Evolutionary conservation across 2,113 vertebrate genomes (phyloP), one percentile per base, ranked within the genome.

Genomic region (Sturnira hondurensis): DNA sequence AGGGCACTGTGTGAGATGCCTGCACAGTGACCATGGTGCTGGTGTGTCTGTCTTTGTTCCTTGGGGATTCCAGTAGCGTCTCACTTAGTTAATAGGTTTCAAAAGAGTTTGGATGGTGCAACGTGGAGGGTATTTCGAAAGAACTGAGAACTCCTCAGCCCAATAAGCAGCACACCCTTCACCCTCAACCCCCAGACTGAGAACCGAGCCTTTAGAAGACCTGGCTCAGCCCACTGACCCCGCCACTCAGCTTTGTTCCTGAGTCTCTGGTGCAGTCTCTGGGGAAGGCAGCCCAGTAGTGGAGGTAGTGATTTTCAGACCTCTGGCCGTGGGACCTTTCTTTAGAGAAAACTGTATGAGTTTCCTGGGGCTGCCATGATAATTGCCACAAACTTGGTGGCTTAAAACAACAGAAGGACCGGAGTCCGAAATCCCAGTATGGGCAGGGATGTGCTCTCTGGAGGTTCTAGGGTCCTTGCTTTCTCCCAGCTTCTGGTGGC

Each of bases 371-470:
- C 36, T 52, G 12, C 31, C 76, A 31, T 67, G 17, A 28, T 33
- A 36, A 73, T 47, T 16, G 15, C 14, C 20, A 8, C n/a, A 19
- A 1, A 38, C 11, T 67, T 45, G 19, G n/a, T 28, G 31, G 68
- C 70, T 50, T 33, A 61, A 28, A 61, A 61, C 26, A 28, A 13
- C 26, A 13, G 58, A 28, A 61, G 50, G 33, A 14, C 65, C 80
- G 1, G 74, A n/a, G n/a, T 70, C 43, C 9, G 8, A 70, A 63
- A 20, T 41, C 43, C 68, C 50, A 33, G 33, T 58, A 36, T 15
- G 7, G 38, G 28, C 3, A 13, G 5, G 41, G 26, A 22, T 0
- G 0, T 0, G 0, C 58, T 50, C n/a, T 45, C 45, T 22, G 10
- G 7, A 22, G 11, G 1, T 26, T 28, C 24, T 1, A 28, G 26